Conservation (phyloP, 2,888 invertebrate genomes). For the Chrysolina haemoptera region DNA sequence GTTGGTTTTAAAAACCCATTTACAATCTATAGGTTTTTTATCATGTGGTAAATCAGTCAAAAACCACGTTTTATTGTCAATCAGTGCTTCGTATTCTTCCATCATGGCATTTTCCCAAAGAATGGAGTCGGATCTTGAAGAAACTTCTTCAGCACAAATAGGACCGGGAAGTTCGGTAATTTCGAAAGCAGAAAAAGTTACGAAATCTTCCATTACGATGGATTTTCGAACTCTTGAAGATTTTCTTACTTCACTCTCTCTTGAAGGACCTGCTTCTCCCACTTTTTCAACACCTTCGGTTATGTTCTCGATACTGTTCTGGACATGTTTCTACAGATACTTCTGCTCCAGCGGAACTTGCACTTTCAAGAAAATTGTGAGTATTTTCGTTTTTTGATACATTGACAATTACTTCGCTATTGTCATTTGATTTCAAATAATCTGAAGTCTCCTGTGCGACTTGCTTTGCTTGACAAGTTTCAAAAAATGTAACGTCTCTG, state of each 20-base stretch:
- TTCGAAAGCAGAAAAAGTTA: background rate
- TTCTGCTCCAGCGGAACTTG: background rate
- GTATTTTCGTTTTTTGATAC: background rate
- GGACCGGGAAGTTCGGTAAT: background rate
- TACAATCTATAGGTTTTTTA: no score
- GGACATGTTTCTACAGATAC: background rate
- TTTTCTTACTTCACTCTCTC: background rate
- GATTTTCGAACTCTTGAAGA: background rate
- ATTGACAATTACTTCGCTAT: background rate
- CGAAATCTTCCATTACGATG: background rate
- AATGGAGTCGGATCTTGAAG: background rate
- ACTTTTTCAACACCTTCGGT: background rate
- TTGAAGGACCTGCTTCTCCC: background rate
- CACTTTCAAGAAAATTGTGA: background rate
- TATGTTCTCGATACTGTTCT: background rate
- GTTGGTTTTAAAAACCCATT: no score
- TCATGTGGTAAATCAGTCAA: background rate
- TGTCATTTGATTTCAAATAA: background rate
- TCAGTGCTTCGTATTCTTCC: background rate
- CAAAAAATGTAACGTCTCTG: constrained; percentile 4
- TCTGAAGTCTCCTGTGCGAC: background rate
- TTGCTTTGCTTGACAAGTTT: background rate
- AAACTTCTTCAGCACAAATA: background rate
- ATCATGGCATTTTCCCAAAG: background rate
- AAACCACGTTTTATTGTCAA: background rate